Conservation (phyloP, 1,140 invertebrate genomes). For the Hypsibius dujardini region DNA sequence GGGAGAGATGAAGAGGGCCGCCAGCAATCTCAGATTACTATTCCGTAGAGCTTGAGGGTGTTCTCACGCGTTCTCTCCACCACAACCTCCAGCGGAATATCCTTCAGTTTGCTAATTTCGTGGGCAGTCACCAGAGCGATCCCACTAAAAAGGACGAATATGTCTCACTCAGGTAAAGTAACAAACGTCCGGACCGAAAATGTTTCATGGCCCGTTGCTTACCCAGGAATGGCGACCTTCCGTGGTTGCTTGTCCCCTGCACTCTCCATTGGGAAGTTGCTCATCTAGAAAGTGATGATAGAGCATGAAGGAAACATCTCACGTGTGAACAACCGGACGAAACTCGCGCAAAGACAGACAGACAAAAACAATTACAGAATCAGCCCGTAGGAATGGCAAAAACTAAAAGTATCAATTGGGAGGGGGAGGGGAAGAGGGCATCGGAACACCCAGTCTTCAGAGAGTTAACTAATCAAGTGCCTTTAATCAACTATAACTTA, state of each 20-base stretch:
- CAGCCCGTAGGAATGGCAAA: no score
- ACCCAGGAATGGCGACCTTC: slow-evolving; percentile 17
- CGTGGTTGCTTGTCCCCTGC: slow-evolving; percentile 20
- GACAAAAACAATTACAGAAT: no score
- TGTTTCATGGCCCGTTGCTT: background rate
- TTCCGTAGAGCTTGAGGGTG: slow-evolving; percentile 28
- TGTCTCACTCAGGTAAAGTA: background rate
- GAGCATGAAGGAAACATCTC: no score
- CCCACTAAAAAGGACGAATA: slow-evolving; percentile 34
- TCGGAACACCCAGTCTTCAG: no score
- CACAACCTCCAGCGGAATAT: slow-evolving; percentile 27
- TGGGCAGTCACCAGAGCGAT: slow-evolving; percentile 34
- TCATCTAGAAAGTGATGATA: slow-evolving; percentile 3
- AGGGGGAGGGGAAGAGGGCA: no score
- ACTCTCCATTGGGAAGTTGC: slow-evolving; percentile 22
- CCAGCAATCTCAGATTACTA: no score
- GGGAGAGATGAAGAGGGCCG: no score
- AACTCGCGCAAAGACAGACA: no score
- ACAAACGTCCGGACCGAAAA: background rate
- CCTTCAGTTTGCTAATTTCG: slow-evolving; percentile 28
- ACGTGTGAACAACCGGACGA: no score
- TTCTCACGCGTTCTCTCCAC: slow-evolving; percentile 29
- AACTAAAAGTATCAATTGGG: no score
- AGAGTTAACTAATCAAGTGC: no score
- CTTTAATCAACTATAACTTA: no score